Evolutionary conservation across 92 coral and sea anemone genomes (phyloP), one percentile per base, ranked within the genome.

Genomic region (Galaxea fascicularis): DNA sequence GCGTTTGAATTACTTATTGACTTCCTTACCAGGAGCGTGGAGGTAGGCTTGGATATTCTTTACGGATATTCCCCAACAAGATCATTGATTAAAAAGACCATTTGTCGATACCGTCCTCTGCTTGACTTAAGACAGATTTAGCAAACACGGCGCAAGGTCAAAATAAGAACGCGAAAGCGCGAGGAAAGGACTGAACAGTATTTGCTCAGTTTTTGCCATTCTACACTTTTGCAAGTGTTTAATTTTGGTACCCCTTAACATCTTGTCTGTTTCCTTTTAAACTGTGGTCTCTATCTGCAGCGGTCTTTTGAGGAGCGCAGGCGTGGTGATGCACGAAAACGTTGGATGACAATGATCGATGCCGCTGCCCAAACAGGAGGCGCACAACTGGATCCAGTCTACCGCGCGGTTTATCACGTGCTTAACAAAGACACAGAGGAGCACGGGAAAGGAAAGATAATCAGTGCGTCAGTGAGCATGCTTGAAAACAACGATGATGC

Each of bases 241-340:
- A n/a, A n/a, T n/a, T n/a, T n/a, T n/a, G n/a, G n/a, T n/a, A n/a
- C n/a, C n/a, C n/a, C n/a, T n/a, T n/a, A n/a, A n/a, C n/a, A n/a
- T n/a, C n/a, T n/a, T n/a, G n/a, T n/a, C n/a, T n/a, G n/a, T n/a
- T n/a, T n/a, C n/a, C n/a, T n/a, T n/a, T n/a, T n/a, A n/a, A n/a
- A n/a, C n/a, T n/a, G n/a, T n/a, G n/a, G n/a, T n/a, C n/a, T n/a
- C n/a, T n/a, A n/a, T n/a, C n/a, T n/a, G 2, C 93, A 96, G 98
- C 95, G 98, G 85, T 94, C 98, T 57, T 96, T 96, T 75, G 98
- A 96, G 57, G 98, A 96, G 88, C 95, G 98, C 88, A 96, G 86
- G 93, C 98, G 98, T 39, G 98, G 98, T 76, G 98, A 96, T 71
- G 98, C 98, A 27, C 94, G 98, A 22, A 94, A 94, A 81, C 80